Percentiles rank a stretch among this genome's conserved stretches.
Evolutionary conservation across 2,797 vertebrate species (phyloP).

Genomic region (Otolemur crassicaudatus): DNA sequence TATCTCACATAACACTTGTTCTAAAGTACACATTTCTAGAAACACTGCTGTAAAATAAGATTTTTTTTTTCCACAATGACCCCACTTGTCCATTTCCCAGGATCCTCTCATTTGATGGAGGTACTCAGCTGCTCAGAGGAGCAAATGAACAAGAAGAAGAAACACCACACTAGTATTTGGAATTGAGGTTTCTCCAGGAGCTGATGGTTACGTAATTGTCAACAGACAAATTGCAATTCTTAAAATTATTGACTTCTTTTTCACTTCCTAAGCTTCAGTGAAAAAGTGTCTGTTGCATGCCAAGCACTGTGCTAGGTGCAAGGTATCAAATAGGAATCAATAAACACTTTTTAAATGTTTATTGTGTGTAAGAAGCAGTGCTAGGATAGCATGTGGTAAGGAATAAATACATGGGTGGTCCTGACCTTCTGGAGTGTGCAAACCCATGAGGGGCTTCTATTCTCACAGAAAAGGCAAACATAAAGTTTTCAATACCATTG

Average conservation of each 20-base stretch:
- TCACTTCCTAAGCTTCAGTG: not conserved
- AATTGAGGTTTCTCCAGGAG: not conserved
- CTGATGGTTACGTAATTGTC: not conserved
- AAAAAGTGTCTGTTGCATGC: not conserved
- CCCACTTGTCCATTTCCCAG: not conserved
- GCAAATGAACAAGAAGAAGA: not conserved
- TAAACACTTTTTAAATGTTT: not conserved
- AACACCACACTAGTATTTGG: not conserved
- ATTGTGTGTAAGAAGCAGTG: not conserved
- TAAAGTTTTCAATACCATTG: not conserved
- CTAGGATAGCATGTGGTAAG: not conserved
- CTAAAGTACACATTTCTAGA: conserved; percentile 2
- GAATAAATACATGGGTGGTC: not conserved
- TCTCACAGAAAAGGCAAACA: not conserved
- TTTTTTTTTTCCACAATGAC: not conserved
- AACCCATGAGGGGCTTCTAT: not conserved
- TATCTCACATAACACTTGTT: not conserved
- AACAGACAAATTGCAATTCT: not conserved
- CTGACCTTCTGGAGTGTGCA: not conserved
- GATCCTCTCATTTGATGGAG: not conserved
- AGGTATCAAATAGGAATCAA: not conserved
- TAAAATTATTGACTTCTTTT: not conserved
- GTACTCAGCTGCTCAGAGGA: not conserved
- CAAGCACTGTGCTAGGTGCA: not conserved
- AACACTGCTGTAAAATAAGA: not conserved